Base-by-base conservation (phyloP, 2,797 vertebrate genomes). In the Sebastes hubbsi region DNA sequence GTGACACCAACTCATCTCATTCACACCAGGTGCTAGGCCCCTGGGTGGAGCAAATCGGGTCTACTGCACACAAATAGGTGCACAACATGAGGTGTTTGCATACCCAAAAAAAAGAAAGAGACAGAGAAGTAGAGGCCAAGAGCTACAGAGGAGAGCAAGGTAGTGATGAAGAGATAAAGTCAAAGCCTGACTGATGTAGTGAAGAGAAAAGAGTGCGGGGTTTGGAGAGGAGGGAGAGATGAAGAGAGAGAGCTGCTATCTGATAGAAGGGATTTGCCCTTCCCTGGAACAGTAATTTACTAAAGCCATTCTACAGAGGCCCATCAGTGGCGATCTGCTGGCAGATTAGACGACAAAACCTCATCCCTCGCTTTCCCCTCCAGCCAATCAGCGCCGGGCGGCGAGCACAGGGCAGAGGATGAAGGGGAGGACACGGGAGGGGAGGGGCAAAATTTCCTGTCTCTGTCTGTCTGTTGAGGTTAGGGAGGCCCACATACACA, bases 211-310 rank as follows among this genome's bases (percentile, higher is more conserved):
- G 83, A 81, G 73, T 77, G 83, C n/a, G 25, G 63, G 83, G 85
- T 87, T 85, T 75, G 81, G 79, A 64, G 83, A 59, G 73, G 77
- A 91, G 81, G 55, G 83, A 90, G 89, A 87, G 90, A 89, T 89
- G 85, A 89, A 85, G 85, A 77, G 73, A 46, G 42, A 87, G 88
- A 89, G 88, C 86, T 84, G 80, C 80, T 92, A 93, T 94, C 92
- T 93, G 93, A 95, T 94, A 85, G 88, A 91, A 89, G 88, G 92
- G 94, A 95, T 95, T 95, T 95, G 92, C 84, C 93, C 89, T 89
- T 90, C 92, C 87, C 90, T 91, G 90, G 91, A 93, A 94, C 92
- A 95, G 92, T 95, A 94, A 95, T 95, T 95, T 95, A 94, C 93
- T 93, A 92, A 95, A 94, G 94, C 93, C 94, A 94, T 93, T 94